Evolutionary conservation across 2,797 vertebrate species (phyloP).

Genomic region (Lepilemur septentrionalis): DNA sequence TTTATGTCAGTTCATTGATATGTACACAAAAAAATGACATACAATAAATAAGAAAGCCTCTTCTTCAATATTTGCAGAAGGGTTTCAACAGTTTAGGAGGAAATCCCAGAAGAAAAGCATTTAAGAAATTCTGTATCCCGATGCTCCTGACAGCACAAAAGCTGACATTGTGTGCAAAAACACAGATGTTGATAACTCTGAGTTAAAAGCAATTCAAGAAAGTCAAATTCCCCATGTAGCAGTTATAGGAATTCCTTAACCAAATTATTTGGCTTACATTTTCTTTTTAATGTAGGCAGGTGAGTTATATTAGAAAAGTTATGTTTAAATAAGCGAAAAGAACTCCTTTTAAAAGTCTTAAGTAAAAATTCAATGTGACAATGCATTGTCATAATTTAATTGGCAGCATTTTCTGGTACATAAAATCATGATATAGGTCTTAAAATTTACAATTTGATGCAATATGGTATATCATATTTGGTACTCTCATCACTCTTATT

Average conservation of each 20-base stretch:
- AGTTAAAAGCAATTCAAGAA: slow-evolving; percentile 13
- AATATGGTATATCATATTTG: background rate
- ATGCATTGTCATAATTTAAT: background rate
- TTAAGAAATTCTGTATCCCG: slow-evolving; percentile 10
- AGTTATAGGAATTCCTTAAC: slow-evolving; percentile 19
- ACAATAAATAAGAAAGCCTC: background rate
- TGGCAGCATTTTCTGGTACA: background rate
- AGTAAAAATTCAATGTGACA: slow-evolving; percentile 28
- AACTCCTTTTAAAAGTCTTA: background rate
- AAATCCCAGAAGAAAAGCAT: slow-evolving; percentile 24
- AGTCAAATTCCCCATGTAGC: background rate
- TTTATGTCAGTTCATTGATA: background rate
- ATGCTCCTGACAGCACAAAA: background rate
- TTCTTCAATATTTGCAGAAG: slow-evolving; percentile 6
- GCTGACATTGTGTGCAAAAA: background rate
- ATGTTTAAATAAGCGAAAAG: slow-evolving; percentile 32
- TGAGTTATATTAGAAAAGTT: background rate
- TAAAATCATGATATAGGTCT: background rate
- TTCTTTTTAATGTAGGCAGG: background rate
- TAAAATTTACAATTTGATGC: background rate
- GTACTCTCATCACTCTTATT: background rate
- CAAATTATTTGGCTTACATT: background rate
- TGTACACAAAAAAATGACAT: background rate
- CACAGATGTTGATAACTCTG: background rate
- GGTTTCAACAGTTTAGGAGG: background rate